These are phyloP conservation scores for Nemapogon koenigi DNA, from an alignment of 2,888 invertebrate genomes.

Conservation along the genomic window DNA sequence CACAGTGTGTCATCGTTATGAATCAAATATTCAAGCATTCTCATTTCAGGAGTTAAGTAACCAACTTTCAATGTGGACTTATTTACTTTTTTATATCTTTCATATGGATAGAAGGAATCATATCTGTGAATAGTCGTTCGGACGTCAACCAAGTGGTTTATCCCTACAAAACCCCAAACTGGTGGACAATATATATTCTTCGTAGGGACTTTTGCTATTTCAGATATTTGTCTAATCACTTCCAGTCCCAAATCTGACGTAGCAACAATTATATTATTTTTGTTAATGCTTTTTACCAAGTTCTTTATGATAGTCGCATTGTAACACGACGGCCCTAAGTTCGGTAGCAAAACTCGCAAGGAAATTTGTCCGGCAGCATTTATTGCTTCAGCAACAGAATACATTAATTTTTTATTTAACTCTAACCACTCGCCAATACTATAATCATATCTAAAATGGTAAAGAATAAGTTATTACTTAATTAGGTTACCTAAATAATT, in stretches of 20 bases:
- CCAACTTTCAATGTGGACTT: conserved; percentile 60
- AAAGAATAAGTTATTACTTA: conserved; percentile 1
- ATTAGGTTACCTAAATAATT: background rate
- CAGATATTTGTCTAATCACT: conserved; percentile 37
- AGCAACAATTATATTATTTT: conserved; percentile 60
- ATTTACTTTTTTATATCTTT: conserved; percentile 48
- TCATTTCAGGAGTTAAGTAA: conserved; percentile 50
- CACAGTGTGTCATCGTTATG: conserved; percentile 42
- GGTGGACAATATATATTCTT: conserved; percentile 64
- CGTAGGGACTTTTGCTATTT: conserved; percentile 47
- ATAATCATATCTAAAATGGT: conserved; percentile 27
- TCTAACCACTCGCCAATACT: conserved; percentile 44
- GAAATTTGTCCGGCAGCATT: conserved; percentile 49
- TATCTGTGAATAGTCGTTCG: conserved; percentile 58
- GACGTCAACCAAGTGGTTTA: conserved; percentile 62
- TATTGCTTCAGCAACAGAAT: conserved; percentile 47
- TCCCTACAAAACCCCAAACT: conserved; percentile 69
- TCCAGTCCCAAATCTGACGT: conserved; percentile 64
- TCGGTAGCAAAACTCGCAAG: conserved; percentile 58
- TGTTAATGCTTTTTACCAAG: conserved; percentile 34
- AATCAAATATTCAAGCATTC: conserved; percentile 58
- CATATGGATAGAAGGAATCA: conserved; percentile 54
- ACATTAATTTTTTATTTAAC: conserved; percentile 36
- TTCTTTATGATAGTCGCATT: conserved; percentile 57
- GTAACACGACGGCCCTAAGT: conserved; percentile 63